Conservation (phyloP, 2,797 vertebrate genomes). For the Tamandua tetradactyla region DNA sequence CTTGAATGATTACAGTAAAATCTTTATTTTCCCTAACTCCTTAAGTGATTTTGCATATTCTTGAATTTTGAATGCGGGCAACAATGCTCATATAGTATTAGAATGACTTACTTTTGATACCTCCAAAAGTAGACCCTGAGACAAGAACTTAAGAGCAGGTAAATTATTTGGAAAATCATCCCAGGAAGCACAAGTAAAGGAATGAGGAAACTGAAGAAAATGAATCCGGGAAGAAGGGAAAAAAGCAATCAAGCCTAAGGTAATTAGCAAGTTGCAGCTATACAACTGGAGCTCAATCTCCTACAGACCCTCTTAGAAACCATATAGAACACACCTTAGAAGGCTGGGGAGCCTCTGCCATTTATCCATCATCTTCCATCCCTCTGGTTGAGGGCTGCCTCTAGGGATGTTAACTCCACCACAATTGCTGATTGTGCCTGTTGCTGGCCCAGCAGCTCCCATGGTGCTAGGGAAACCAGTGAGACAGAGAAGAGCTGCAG, state of each 20-base stretch:
- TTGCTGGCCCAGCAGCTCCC: neutral
- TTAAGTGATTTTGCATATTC: too few relatives aligned
- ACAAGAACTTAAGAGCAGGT: neutral
- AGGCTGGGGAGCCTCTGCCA: fast-evolving
- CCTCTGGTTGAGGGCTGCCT: fast-evolving
- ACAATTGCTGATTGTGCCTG: neutral
- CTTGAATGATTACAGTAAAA: too few relatives aligned
- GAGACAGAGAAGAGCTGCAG: neutral
- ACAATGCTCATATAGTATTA: too few relatives aligned
- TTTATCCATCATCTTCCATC: neutral
- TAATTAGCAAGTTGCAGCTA: neutral
- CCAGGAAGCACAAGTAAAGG: neutral
- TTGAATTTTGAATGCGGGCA: too few relatives aligned
- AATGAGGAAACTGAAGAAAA: neutral
- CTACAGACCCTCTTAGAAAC: neutral
- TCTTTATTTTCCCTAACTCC: too few relatives aligned
- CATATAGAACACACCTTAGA: fast-evolving
- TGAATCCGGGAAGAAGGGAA: neutral
- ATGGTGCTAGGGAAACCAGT: neutral
- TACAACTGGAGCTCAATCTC: too few relatives aligned
- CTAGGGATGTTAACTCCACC: neutral
- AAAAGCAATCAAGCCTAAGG: fast-evolving
- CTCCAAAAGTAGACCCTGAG: neutral
- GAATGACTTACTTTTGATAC: neutral
- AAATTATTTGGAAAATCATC: neutral